Percentiles rank a stretch among this genome's conserved stretches.
phyloP scores from a whole-genome alignment of 2,113 vertebrate species.

The Brienomyrus brachyistius region DNA sequence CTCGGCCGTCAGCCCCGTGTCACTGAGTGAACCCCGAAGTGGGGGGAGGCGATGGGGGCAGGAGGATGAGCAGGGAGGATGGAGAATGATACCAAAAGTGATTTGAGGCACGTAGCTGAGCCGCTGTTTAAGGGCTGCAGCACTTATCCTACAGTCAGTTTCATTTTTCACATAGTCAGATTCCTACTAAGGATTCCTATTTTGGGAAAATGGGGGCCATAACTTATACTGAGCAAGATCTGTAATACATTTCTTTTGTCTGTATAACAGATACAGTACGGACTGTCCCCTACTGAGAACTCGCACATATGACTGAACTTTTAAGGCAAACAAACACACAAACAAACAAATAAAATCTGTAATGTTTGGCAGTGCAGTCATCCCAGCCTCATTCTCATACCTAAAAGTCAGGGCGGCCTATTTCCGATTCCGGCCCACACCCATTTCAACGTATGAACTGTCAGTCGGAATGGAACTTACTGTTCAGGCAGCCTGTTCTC shows the following conservation, averaged over 20 bases:
- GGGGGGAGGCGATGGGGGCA: conserved; percentile 42
- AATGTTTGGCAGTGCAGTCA: neutral
- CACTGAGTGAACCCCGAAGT: conserved; percentile 64
- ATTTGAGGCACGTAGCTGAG: neutral
- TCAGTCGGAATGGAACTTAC: neutral
- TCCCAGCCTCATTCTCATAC: neutral
- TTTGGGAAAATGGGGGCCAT: conserved; percentile 61
- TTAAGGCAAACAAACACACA: neutral
- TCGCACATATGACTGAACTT: neutral
- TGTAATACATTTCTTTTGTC: neutral
- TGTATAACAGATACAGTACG: neutral
- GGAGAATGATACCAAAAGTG: neutral
- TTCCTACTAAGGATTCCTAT: conserved; percentile 63
- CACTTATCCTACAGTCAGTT: conserved; percentile 61
- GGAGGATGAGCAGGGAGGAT: conserved; percentile 32
- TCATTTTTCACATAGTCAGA: conserved; percentile 54
- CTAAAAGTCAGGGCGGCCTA: neutral
- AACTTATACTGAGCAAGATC: conserved; percentile 56
- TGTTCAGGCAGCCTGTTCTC: neutral
- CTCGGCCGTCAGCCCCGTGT: conserved; percentile 76
- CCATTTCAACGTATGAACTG: neutral
- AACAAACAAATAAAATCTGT: neutral
- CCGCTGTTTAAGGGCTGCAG: conserved; percentile 57
- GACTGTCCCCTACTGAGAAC: neutral
- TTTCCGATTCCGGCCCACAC: neutral